Evolutionary conservation across 2,113 vertebrate genomes (phyloP), one percentile per base, ranked within the genome.

Genomic region (Ageneiosus marmoratus): DNA sequence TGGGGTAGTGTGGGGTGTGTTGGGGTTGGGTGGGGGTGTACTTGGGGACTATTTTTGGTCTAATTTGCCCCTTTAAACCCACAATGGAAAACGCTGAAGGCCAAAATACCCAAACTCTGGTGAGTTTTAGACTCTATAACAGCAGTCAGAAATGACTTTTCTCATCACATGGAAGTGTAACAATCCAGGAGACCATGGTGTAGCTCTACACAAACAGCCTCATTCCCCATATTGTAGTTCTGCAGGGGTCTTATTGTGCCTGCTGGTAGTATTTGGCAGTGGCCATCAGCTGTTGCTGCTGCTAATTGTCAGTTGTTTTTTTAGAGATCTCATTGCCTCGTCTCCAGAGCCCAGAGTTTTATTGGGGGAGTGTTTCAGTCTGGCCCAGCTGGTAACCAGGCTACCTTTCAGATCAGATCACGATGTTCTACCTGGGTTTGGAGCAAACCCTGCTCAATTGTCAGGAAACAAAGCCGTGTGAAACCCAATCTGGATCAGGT

Each of bases 391-490:
- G 56, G 78, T 87, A 83, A 84, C 78, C 80, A 86, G 88, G 83
- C 79, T 85, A 82, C 76, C 73, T 80, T 73, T 75, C 22, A 82
- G 85, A 78, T 86, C 76, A n/a, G 82, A 86, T 86, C 87, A 89
- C 86, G 82, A 83, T 83, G 79, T 87, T 90, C 85, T 55, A 89
- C 85, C 75, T 46, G 67, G 86, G 72, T 82, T 86, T 84, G 74
- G 56, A 90, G 81, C 87, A 81, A 15, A 72, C 80, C 88, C 77
- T 80, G 84, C 88, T 88, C 82, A 65, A 88, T 79, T 73, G 90
- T 89, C 88, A 79, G 82, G 84, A 80, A 91, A 90, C 88, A 91
- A 91, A 91, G 89, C 86, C n/a, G 32, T 82, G 58, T 81, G 85
- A 88, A 88, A 88, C 87, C 82, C 87, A 86, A 88, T 88, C 87